These are phyloP conservation scores for Corapipo altera DNA, from an alignment of 2,113 vertebrate genomes.

Conservation along the genomic window DNA sequence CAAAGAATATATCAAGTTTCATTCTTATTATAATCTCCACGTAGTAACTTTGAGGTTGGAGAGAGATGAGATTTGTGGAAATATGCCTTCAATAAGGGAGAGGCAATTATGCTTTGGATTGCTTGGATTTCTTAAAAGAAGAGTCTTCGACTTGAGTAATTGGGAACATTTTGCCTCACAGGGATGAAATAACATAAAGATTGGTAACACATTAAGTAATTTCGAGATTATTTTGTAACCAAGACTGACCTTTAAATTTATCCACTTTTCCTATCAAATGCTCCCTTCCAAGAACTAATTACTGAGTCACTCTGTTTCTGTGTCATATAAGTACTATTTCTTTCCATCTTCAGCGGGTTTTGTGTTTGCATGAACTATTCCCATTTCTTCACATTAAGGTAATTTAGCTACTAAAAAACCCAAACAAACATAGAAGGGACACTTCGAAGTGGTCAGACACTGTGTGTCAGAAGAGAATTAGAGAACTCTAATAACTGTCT, in stretches of 20 bases:
- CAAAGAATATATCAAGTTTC: constrained; percentile 43
- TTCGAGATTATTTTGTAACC: not conserved
- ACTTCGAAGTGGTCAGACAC: not conserved
- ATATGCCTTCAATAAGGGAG: not conserved
- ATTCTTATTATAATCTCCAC: constrained; percentile 26
- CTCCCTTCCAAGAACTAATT: constrained; percentile 15
- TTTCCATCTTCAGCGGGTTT: not conserved
- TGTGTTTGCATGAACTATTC: not conserved
- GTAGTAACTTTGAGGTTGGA: not conserved
- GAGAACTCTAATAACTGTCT: not conserved
- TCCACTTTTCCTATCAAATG: constrained; percentile 40
- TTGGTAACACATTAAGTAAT: not conserved
- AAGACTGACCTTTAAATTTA: not conserved
- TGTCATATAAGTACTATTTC: not conserved
- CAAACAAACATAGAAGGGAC: not conserved
- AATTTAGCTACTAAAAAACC: not conserved
- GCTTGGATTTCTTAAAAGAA: not conserved
- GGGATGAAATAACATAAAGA: constrained; percentile 1
- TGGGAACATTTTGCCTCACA: not conserved
- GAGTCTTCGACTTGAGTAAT: not conserved
- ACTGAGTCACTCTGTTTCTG: constrained; percentile 3
- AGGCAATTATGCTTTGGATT: not conserved
- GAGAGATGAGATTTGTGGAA: not conserved
- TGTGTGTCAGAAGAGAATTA: not conserved
- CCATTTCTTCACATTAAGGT: not conserved